phyloP scores from a whole-genome alignment of 37 sponge, comb jelly and placozoan species.

The Beroe forskalii region DNA sequence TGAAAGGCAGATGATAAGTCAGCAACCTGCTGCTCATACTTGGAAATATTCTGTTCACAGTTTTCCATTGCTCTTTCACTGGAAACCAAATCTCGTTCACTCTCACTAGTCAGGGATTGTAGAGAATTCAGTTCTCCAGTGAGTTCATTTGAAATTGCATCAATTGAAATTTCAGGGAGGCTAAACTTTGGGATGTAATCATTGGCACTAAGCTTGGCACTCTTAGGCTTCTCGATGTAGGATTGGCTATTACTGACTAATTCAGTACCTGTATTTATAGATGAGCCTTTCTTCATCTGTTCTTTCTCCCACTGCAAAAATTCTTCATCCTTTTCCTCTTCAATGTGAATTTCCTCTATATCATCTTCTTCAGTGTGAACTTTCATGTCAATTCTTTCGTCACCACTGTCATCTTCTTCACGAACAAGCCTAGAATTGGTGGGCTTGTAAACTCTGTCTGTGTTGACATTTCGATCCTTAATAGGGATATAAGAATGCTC shows the following conservation, averaged over 20 bases:
- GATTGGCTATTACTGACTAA: not conserved
- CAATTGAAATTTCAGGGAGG: not conserved
- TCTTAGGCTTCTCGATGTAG: not conserved
- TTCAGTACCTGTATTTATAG: slow-evolving; percentile 3
- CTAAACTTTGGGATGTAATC: slow-evolving; percentile 29
- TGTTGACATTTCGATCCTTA: not conserved
- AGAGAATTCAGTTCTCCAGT: not conserved
- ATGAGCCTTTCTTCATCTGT: slow-evolving; percentile 8
- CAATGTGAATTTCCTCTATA: not conserved
- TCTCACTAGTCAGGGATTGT: not conserved
- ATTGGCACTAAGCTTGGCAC: not conserved
- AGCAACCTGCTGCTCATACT: not conserved
- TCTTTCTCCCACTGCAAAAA: slow-evolving; percentile 8
- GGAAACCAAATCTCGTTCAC: not conserved
- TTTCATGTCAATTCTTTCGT: slow-evolving; percentile 8
- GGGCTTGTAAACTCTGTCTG: not conserved
- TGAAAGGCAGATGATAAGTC: not conserved
- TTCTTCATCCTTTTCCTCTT: slow-evolving; percentile 32
- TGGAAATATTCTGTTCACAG: not conserved
- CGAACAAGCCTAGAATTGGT: not conserved
- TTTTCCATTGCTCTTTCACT: not conserved
- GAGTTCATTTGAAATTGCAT: not conserved
- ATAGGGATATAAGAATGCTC: slow-evolving; percentile 1
- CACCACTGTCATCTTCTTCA: slow-evolving; percentile 10
- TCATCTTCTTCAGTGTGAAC: slow-evolving; percentile 53